Evolutionary conservation across 2,888 invertebrate genomes (phyloP), one percentile per base, ranked within the genome.

Genomic region (Thelaira solivaga): DNA sequence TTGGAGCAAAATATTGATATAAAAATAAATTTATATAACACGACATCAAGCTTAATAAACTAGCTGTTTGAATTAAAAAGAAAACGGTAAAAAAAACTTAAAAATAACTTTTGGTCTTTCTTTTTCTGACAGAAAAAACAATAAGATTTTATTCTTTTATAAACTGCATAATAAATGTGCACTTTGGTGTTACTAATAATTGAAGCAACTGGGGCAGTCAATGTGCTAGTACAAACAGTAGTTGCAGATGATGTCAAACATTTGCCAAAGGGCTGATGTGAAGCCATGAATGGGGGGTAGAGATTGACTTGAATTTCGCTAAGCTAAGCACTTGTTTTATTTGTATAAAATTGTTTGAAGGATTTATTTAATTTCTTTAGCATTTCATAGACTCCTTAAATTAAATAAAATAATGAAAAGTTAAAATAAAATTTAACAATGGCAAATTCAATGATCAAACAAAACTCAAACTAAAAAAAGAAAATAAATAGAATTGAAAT

Each of bases 251-350:
- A 24, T 62, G 53, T 29, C 49, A 68, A 68, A 57, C 43, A 62
- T 49, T 73, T 57, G 55, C 55, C 57, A 72, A n/a, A 57, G 55
- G 41, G 67, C 43, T 51, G 36, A 1, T 6, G 18, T 4, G 10
- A n/a, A n/a, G n/a, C n/a, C n/a, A n/a, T n/a, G 45, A 26, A 11
- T 18, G 22, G 11, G 57, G 36, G 36, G 22, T 29, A 39, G 31
- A 31, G 34, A 31, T 24, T 45, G 55, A 45, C 55, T 55, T 45
- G 34, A 45, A 74, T 65, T 69, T 74, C 36, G 69, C 57, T 39
- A 68, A 74, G 57, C 68, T 69, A 59, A 78, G 77, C 73, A 61
- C 64, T 78, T 78, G 73, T 74, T 74, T 68, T 74, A 65, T 68
- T 77, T 64, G 57, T 73, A 45, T 69, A 59, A 45, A 64, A 74